A percentile compares a stretch with the other conserved stretches of the same genome.
Conservation (phyloP, 2,797 vertebrate species). For the Tragelaphus oryx region DNA sequence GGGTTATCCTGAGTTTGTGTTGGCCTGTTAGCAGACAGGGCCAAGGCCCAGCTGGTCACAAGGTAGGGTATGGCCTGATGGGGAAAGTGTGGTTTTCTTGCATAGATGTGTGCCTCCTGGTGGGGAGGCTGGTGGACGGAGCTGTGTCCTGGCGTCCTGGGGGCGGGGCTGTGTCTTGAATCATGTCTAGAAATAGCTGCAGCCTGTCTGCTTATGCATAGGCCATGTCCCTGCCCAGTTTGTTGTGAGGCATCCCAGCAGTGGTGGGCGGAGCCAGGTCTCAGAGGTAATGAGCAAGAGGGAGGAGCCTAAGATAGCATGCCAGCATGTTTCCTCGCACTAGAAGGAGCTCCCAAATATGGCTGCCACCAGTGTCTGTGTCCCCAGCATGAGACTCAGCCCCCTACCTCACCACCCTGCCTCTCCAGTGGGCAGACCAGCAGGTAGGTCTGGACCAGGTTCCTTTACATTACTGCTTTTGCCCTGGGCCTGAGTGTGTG, state of each 20-base stretch:
- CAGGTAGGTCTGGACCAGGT: neutral
- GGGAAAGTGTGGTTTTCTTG: neutral
- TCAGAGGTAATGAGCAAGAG: neutral
- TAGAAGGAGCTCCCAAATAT: neutral
- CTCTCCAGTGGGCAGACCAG: neutral
- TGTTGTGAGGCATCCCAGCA: neutral
- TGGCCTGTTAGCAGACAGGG: neutral
- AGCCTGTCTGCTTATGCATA: neutral
- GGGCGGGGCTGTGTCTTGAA: too few relatives aligned
- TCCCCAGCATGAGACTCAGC: neutral
- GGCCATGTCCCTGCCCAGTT: neutral
- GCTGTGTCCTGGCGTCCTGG: neutral
- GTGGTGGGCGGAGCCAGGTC: neutral
- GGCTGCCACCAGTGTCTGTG: neutral
- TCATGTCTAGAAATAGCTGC: neutral
- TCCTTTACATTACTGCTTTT: neutral
- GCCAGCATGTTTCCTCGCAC: too few relatives aligned
- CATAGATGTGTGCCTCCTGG: neutral
- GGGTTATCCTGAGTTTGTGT: neutral
- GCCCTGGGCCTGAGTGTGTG: neutral
- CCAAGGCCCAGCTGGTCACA: too few relatives aligned
- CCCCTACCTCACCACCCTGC: neutral
- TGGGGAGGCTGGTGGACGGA: neutral
- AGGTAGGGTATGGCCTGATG: neutral
- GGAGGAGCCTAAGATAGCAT: neutral